Evolutionary conservation across 2,113 vertebrate genomes (phyloP), one percentile per base, ranked within the genome.

Genomic region (Cichladusa arquata): DNA sequence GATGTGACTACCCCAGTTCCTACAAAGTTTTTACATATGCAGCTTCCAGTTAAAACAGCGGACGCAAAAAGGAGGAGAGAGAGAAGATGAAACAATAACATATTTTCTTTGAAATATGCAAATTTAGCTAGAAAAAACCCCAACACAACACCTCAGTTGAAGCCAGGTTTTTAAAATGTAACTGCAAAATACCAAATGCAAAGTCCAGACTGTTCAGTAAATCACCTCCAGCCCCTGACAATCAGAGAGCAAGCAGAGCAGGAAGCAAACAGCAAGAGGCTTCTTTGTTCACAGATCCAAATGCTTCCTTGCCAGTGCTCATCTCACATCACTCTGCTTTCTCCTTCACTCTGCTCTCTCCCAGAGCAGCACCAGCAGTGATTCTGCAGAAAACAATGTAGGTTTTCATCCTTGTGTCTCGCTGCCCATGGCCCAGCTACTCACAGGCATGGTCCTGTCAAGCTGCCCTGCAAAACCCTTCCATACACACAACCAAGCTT

Each of bases 191-290:
- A 62, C 58, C 42, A 94, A 88, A 95, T 38, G 26, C 74, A 88
- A 90, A 80, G 22, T 74, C 47, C 77, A 69, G 76, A 34, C 65
- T 78, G 72, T 50, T 56, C 62, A 57, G 90, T 80, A 92, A 93
- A 94, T 88, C 85, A 72, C 54, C 45, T 70, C 79, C 76, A 86
- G 66, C 50, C 56, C 70, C 47, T 83, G 88, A 90, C 71, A 77
- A 73, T 48, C 71, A 70, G 60, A 83, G 50, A 93, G 64, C 58
- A 83, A 96, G 79, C 58, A 57, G 90, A 88, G 88, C 56, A 81
- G 69, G 83, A 93, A 88, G 94, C 88, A 81, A 93, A 93, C 51
- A 95, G 94, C 76, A 78, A 95, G 83, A 40, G 56, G n/a, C 64
- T 93, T 86, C 88, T 95, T 94, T 93, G 80, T 90, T 93, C 92